Conservation (phyloP, 1,140 invertebrate species). For the Oncopodura yosiiana region DNA sequence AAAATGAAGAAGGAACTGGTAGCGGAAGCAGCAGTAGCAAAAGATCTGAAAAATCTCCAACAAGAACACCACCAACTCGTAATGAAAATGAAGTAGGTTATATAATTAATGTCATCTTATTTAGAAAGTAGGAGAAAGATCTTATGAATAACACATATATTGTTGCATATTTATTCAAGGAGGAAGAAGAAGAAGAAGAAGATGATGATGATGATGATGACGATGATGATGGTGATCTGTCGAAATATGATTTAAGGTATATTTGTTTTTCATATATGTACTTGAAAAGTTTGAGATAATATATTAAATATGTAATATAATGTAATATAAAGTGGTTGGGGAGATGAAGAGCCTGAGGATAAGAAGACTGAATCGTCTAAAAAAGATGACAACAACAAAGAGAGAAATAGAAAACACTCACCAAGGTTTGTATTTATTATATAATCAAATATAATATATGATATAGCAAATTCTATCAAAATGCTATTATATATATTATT, state of each 20-base stretch:
- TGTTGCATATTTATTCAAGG: too few species aligned
- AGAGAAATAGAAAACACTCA: neutral
- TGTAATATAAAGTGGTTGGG: too few species aligned
- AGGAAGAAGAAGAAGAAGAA: conserved; percentile 39
- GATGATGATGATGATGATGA: conserved; percentile 45
- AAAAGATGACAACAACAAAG: conserved; percentile 16
- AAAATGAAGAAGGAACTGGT: conserved; percentile 32
- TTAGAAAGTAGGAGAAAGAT: neutral
- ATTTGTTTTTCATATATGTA: too few species aligned
- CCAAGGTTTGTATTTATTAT: neutral
- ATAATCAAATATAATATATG: neutral
- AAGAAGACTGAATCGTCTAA: conserved; percentile 26
- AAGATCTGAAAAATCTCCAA: neutral
- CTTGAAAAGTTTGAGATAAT: too few species aligned
- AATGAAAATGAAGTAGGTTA: conserved; percentile 40
- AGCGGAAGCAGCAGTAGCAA: conserved; percentile 19
- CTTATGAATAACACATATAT: neutral
- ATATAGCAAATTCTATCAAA: neutral
- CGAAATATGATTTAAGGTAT: conserved; percentile 73
- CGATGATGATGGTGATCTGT: conserved; percentile 51
- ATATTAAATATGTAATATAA: too few species aligned
- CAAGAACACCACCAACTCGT: conserved; percentile 36
- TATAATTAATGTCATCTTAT: neutral
- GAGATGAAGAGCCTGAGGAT: conserved; percentile 43
- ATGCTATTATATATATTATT: neutral